Conservation (phyloP, 2,888 invertebrate species). For the Serrognathus titanus region DNA sequence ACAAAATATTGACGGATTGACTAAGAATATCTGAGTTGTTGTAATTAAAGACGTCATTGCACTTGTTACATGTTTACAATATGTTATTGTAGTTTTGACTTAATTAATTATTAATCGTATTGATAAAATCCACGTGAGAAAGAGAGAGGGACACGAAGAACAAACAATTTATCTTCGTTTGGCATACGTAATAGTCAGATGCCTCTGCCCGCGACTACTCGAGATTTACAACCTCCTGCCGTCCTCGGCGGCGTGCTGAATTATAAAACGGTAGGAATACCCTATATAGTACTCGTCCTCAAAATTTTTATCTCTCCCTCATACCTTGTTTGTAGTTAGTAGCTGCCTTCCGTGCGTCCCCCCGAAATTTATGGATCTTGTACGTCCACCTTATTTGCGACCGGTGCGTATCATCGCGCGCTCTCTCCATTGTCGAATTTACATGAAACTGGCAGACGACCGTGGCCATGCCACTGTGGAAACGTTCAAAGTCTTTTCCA, state of each 20-base stretch:
- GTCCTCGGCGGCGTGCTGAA: slow-evolving; percentile 42
- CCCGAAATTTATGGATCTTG: slow-evolving; percentile 42
- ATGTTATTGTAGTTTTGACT: too few species aligned
- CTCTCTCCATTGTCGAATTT: background rate
- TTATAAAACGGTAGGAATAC: slow-evolving; percentile 46
- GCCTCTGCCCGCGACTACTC: slow-evolving; percentile 14
- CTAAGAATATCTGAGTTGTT: too few species aligned
- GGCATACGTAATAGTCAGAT: slow-evolving; percentile 22
- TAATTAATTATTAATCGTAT: too few species aligned
- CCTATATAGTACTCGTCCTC: slow-evolving; percentile 50
- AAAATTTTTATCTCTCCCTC: slow-evolving; percentile 51
- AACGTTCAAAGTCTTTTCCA: too few species aligned
- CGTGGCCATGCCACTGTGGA: too few species aligned
- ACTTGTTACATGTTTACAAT: too few species aligned
- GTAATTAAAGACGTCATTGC: too few species aligned
- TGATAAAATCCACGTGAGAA: too few species aligned
- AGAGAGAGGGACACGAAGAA: background rate
- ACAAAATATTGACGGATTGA: too few species aligned
- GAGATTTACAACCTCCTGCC: slow-evolving; percentile 42
- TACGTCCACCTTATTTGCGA: slow-evolving; percentile 41
- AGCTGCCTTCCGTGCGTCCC: slow-evolving; percentile 41
- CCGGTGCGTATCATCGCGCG: slow-evolving; percentile 19
- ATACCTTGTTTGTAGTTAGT: slow-evolving; percentile 47
- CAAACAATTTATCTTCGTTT: slow-evolving; percentile 25
- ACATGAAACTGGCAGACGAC: background rate